A percentile compares a stretch with the other conserved stretches of the same genome.
These are phyloP conservation scores for Notospermus geniculatus DNA, from an alignment of 1,140 invertebrate genomes.

Conservation along the genomic window DNA sequence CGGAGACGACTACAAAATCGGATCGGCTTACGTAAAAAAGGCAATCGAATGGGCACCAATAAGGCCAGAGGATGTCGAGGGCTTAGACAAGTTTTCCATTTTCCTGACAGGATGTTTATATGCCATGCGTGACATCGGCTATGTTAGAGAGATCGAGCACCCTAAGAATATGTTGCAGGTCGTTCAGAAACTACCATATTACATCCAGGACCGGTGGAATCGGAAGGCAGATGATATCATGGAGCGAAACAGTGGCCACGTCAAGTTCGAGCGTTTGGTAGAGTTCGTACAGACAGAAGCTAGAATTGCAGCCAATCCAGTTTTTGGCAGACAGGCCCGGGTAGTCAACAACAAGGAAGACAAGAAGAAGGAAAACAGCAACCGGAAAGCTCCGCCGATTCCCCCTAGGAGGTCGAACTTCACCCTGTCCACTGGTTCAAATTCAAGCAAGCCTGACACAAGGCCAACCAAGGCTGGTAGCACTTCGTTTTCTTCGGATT, in stretches of 20 bases:
- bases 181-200: background rate
- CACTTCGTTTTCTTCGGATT: no score
- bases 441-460: no score
- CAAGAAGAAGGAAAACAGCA: no score
- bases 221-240: background rate
- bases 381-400: no score
- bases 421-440: no score
- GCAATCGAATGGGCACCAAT: background rate
- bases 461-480: no score
- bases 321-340: background rate
- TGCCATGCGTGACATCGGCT: background rate
- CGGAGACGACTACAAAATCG: constrained; percentile 3
- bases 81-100: background rate
- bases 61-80: background rate
- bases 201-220: background rate
- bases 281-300: background rate
- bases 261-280: background rate
- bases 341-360: background rate
- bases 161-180: background rate
- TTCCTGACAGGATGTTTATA: background rate
- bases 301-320: background rate
- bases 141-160: background rate
- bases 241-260: background rate
- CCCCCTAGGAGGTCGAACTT: no score
- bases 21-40: background rate